phyloP scores from a whole-genome alignment of 2,113 vertebrate genomes.

The Edolisoma coerulescens region DNA sequence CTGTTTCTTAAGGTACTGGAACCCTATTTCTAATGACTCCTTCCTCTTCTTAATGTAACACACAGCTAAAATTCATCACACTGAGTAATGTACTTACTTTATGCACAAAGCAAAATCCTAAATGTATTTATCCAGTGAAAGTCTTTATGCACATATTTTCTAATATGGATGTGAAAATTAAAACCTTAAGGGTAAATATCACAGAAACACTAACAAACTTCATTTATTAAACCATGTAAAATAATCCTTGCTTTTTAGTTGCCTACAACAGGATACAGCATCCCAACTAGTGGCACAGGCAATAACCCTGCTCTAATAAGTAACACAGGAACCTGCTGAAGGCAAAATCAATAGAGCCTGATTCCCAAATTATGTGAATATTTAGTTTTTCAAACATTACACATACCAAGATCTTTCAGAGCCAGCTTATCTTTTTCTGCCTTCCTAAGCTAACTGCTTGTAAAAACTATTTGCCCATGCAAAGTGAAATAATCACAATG shows the following conservation, averaged over 20 bases:
- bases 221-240: constrained; percentile 57
- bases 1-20: constrained; percentile 1
- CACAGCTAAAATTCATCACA: constrained; percentile 60
- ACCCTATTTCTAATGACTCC: background rate
- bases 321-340: constrained; percentile 47
- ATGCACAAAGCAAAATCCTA: constrained; percentile 66
- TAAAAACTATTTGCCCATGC: constrained; percentile 78
- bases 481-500: constrained; percentile 78
- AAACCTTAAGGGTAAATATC: constrained; percentile 60
- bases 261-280: constrained; percentile 27
- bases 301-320: constrained; percentile 62
- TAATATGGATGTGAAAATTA: constrained; percentile 63
- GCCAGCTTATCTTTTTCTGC: constrained; percentile 62
- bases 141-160: constrained; percentile 59
- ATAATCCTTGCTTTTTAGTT: constrained; percentile 37
- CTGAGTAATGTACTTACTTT: constrained; percentile 68
- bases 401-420: constrained; percentile 53
- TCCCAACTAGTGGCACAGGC: constrained; percentile 48
- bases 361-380: constrained; percentile 64
- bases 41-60: background rate
- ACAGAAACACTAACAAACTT: constrained; percentile 54
- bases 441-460: constrained; percentile 67
- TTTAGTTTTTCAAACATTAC: constrained; percentile 59
- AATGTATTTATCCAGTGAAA: constrained; percentile 36
- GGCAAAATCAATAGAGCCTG: constrained; percentile 64